Percentiles rank a stretch among this genome's conserved stretches.
phyloP scores from a whole-genome alignment of 2,113 vertebrate genomes.

The Paraplagusia blochii region DNA sequence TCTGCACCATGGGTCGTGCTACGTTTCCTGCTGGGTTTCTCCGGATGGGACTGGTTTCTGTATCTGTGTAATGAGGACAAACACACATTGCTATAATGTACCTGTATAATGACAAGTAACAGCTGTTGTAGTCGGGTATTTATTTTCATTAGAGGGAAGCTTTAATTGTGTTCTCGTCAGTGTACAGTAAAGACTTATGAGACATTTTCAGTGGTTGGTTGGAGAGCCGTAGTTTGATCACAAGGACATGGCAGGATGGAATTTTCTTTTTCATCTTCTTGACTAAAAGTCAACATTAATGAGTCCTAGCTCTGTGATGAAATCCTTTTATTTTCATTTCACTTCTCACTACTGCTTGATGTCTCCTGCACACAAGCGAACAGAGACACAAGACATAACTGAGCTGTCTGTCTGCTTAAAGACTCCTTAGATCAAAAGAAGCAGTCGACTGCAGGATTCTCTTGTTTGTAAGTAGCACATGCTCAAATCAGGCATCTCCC shows the following conservation, averaged over 20 bases:
- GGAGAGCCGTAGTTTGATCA: constrained; percentile 49
- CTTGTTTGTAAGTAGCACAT: constrained; percentile 49
- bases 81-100: background rate
- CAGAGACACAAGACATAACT: constrained; percentile 57
- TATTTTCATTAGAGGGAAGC: constrained; percentile 2
- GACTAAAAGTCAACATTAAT: constrained; percentile 49
- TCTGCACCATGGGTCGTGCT: constrained; percentile 89
- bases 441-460: constrained; percentile 53
- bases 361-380: constrained; percentile 14
- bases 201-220: constrained; percentile 34
- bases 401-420: constrained; percentile 63
- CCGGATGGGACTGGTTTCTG: constrained; percentile 84
- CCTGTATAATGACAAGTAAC: background rate
- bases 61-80: constrained; percentile 63
- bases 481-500: constrained; percentile 56
- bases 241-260: constrained; percentile 52
- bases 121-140: background rate
- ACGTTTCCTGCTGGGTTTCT: constrained; percentile 92
- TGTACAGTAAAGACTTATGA: constrained; percentile 31
- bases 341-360: constrained; percentile 18
- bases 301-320: constrained; percentile 43
- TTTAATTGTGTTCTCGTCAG: constrained; percentile 6
- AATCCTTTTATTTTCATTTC: constrained; percentile 16
- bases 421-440: constrained; percentile 68
- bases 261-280: constrained; percentile 57